These are phyloP conservation scores for Molanna angustata DNA, from an alignment of 2,888 invertebrate species.

Conservation along the genomic window DNA sequence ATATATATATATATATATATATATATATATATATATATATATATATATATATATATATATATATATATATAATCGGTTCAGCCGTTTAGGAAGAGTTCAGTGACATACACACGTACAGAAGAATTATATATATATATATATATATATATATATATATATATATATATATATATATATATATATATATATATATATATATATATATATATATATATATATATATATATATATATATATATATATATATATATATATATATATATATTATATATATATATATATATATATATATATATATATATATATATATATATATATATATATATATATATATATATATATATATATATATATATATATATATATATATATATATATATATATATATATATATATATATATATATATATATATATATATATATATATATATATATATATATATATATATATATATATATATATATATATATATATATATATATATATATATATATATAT, in stretches of 20 bases:
- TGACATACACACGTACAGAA: too few relatives aligned
- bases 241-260: neutral
- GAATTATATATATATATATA: neutral
- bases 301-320: neutral
- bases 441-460: neutral
- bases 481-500: neutral
- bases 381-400: neutral
- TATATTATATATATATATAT: neutral
- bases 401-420: neutral
- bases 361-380: neutral
- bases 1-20: neutral
- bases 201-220: neutral
- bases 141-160: neutral
- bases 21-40: neutral
- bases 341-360: neutral
- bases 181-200: neutral
- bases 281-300: neutral
- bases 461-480: neutral
- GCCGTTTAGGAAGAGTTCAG: too few relatives aligned
- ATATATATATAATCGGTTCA: neutral
- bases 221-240: neutral
- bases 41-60: neutral
- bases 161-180: neutral
- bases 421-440: neutral
- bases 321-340: neutral